Conservation (phyloP, 1,140 invertebrate genomes). For the Ooceraea biroi region DNA sequence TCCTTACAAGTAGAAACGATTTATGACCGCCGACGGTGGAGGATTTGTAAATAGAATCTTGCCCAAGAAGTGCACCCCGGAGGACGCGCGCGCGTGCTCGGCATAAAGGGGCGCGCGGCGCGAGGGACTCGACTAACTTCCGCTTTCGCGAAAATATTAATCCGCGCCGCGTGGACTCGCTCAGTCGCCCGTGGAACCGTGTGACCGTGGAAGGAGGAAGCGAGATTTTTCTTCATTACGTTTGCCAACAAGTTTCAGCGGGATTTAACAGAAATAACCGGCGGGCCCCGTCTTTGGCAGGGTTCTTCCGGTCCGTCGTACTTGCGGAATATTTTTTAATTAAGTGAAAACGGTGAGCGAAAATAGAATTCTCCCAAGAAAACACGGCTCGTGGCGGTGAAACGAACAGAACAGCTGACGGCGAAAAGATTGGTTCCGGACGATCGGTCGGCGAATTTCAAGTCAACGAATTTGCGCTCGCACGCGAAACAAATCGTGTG, state of each 20-base stretch:
- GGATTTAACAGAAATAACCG: conserved; percentile 20
- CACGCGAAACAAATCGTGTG: conserved; percentile 1
- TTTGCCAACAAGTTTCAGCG: conserved; percentile 15
- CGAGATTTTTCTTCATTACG: conserved; percentile 7
- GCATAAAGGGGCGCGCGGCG: conserved; percentile 59
- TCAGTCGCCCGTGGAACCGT: neutral
- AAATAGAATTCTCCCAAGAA: neutral
- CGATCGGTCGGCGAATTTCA: neutral
- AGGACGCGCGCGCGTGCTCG: conserved; percentile 62
- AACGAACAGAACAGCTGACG: neutral
- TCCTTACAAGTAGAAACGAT: conserved; percentile 73
- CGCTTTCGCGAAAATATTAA: conserved; percentile 45
- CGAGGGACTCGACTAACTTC: conserved; percentile 5
- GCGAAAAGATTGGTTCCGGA: neutral
- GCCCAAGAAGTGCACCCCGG: conserved; percentile 23
- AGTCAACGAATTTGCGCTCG: neutral
- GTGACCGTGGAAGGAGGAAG: neutral
- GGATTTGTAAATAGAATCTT: conserved; percentile 77
- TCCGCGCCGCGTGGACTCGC: neutral
- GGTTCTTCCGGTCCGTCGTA: neutral
- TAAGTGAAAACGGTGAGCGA: neutral
- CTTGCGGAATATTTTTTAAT: neutral
- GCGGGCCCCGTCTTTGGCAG: neutral
- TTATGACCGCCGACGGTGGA: conserved; percentile 66
- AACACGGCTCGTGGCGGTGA: too few relatives aligned